Evolutionary conservation across 2,888 invertebrate genomes (phyloP), one percentile per base, ranked within the genome.

Genomic region (Troilus luridus): DNA sequence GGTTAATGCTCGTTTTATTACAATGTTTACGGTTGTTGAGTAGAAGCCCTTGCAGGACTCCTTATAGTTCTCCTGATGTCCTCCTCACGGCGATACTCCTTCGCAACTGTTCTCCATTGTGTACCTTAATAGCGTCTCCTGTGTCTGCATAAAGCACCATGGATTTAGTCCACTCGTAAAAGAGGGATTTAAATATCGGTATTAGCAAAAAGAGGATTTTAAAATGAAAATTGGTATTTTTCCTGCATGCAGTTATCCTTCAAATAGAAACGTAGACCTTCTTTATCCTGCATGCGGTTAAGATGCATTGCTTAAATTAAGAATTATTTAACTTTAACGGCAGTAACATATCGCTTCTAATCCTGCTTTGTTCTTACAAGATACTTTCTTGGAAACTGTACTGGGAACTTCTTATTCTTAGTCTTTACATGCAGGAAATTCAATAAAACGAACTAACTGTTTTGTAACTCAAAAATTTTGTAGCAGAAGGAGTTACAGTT

Each of bases 31-130:
- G 56, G n/a, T 1, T 54, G 81, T 81, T 41, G 41, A 5, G 41
- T 41, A 41, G 41, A 41, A 21, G 0, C n/a, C 24, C 12, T n/a
- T 54, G 54, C n/a, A 54, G 19, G 54, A 81, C 81, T 19, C 17
- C 19, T n/a, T 19, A 85, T 56, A 85, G 56, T 85, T 19, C 58
- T 85, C 54, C 56, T 7, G 85, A 58, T 12, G 85, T 12, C 85
- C 21, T 85, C 56, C 85, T 85, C 85, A 85, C 56, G 85, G 21
- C 85, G 56, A 85, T 85, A 85, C 56, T 56, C 56, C 54, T 21
- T n/a, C 85, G 85, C 85, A 85, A 85, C 85, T 85, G 85, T 85
- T 85, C 85, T 85, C 56, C 85, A 56, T 85, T 85, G 85, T 85
- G n/a, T 12, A 1, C 7, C 85, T 85, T 85, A 56, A 85, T 85